phyloP scores from a whole-genome alignment of 2,113 vertebrate species.

The Indicator maculatus region DNA sequence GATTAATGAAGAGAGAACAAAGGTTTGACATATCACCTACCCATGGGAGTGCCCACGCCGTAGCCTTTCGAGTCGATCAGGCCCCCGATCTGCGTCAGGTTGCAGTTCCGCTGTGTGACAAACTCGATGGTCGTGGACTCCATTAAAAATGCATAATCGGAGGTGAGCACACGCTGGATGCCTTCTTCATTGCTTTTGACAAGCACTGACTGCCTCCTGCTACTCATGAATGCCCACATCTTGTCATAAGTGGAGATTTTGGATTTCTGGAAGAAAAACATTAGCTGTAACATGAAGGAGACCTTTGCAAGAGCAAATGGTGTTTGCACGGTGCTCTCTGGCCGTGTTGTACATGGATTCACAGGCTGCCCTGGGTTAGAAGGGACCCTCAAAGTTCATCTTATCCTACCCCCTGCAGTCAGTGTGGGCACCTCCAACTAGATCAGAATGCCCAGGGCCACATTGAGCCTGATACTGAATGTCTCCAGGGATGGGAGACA shows the following conservation, averaged over 20 bases:
- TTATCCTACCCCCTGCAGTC: too few relatives aligned
- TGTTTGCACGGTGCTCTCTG: not conserved
- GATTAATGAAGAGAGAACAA: constrained; percentile 52
- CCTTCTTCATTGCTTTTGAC: constrained; percentile 97
- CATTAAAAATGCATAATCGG: constrained; percentile 98
- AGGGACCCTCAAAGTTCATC: too few relatives aligned
- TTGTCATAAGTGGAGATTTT: constrained; percentile 99
- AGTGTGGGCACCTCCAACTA: too few relatives aligned
- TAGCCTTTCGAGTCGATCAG: constrained; percentile 98
- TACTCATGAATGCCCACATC: constrained; percentile 99
- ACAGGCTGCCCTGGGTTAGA: too few relatives aligned
- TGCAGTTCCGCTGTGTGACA: constrained; percentile 96
- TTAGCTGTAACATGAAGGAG: not conserved
- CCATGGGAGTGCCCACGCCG: constrained; percentile 96
- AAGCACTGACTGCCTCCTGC: constrained; percentile 93
- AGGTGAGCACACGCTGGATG: constrained; percentile 94
- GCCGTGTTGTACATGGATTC: too few relatives aligned
- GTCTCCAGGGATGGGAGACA: too few relatives aligned
- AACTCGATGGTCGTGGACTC: constrained; percentile 98
- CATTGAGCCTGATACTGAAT: too few relatives aligned
- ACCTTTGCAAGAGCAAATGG: not conserved
- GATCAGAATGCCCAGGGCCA: too few relatives aligned
- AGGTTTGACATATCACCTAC: constrained; percentile 78
- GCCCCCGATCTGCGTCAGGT: constrained; percentile 96
- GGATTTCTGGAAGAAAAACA: constrained; percentile 87